Base-by-base conservation (phyloP, 92 coral and sea anemone species). In the Umimayanthus chanpuru region DNA sequence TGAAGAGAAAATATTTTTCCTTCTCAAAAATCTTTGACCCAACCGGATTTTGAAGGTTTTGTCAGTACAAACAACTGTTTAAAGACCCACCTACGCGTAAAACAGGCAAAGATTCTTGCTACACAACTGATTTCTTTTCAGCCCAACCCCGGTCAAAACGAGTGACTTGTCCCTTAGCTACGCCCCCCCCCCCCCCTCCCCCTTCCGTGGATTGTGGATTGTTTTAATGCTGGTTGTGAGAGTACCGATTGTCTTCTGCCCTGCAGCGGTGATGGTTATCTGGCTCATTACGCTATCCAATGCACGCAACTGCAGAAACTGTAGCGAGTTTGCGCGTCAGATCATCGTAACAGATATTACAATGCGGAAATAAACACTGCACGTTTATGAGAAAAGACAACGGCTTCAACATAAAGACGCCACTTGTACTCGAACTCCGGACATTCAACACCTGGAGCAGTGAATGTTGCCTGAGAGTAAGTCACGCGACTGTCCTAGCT, bases 311-410 rank as follows among this genome's bases (percentile, higher is more conserved):
- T 70, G 75, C 25, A 3, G 36, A 32, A 32, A 32, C 36, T 32
- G 36, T 32, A 10, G 75, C 36, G 18, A 30, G 44, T 11, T 47
- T 73, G 39, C 77, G 77, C 77, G 77, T 73, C 44, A 73, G 43
- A 29, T 14, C 43, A 32, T 8, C 77, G 21, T 32, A 73, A 32
- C 44, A 73, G 77, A 73, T 73, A 73, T 28, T 21, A 29, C 44
- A 73, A 73, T 28, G 77, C 77, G 77, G 77, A 73, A 73, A 73
- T 73, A 73, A 73, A 73, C 77, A 73, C 2, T 73, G 77, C 38
- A 73, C 39, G 77, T 44, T 73, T 6, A 30, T 20, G 41, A 73
- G 43, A 29, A 73, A 73, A 18, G 32, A 73, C 58, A 12, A 15
- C 39, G 21, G 77, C 39, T 73, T 73, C 23, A 4, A 32, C 40